Conservation (phyloP, 1,140 invertebrate genomes). For the Drosophila bifasciata region DNA sequence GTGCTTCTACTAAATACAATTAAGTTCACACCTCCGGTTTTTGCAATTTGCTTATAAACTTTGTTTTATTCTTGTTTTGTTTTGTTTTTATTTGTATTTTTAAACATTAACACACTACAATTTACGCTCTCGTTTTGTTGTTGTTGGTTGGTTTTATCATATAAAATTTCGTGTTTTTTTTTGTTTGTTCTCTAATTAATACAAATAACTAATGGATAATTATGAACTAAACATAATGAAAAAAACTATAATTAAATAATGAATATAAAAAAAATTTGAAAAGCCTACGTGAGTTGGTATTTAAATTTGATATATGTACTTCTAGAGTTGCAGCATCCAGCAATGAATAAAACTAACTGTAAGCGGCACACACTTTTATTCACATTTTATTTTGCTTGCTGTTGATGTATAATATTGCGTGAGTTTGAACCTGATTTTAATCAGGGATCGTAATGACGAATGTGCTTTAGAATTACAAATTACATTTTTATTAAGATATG, state of each 20-base stretch:
- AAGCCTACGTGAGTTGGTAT: slow-evolving; percentile 36
- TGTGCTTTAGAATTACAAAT: too few species aligned
- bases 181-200: slow-evolving; percentile 51
- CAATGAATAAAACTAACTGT: slow-evolving; percentile 7
- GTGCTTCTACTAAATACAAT: slow-evolving; percentile 43
- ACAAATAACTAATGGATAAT: slow-evolving; percentile 63
- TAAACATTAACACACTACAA: slow-evolving; percentile 77
- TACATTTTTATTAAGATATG: too few species aligned
- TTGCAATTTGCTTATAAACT: slow-evolving; percentile 63
- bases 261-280: slow-evolving; percentile 35
- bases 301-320: slow-evolving; percentile 21
- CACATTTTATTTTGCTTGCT: slow-evolving; percentile 7
- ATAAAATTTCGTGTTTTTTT: slow-evolving; percentile 68
- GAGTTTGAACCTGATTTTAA: slow-evolving; percentile 24
- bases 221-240: slow-evolving; percentile 60
- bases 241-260: slow-evolving; percentile 60
- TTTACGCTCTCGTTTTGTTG: slow-evolving; percentile 44
- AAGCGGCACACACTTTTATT: slow-evolving; percentile 20
- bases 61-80: slow-evolving; percentile 64
- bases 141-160: slow-evolving; percentile 55
- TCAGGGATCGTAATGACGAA: neutral
- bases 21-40: slow-evolving; percentile 58
- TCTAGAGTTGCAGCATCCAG: slow-evolving; percentile 32
- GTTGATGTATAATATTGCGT: slow-evolving; percentile 26
- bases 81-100: slow-evolving; percentile 44